Evolutionary conservation across 2,888 invertebrate genomes (phyloP), one percentile per base, ranked within the genome.

Genomic region (Junonia oenone): DNA sequence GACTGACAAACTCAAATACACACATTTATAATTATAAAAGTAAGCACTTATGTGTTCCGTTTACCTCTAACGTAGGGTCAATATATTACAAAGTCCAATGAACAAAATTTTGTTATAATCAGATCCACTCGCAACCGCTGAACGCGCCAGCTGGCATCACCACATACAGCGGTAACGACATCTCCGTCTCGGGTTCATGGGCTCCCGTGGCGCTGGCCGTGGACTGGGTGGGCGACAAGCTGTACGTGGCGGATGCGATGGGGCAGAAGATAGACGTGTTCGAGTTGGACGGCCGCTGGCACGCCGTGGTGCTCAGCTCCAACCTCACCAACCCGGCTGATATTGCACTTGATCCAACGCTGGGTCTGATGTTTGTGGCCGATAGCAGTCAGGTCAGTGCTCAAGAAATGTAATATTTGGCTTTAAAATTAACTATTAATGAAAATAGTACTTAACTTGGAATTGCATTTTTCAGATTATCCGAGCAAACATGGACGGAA

Each of bases 201-300:
- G 92, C 96, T 0, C 98, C 98, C 0, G 95, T 96, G 0, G 95
- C 97, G 0, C 79, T 99, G 48, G 98, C 99, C 6, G 95, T 99
- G 13, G 99, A 99, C 87, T 99, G 99, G 98, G 94, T 99, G 40
- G 98, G 98, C 0, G 96, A 98, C 78, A 99, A 98, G 78, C 91
- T 99, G 6, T 99, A 99, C 83, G 96, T 98, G 15, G 97, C 97
- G 0, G 99, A 99, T 80, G 93, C 95, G 15, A 92, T 97, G 17
- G 98, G 98, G 0, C 97, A 98, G 78, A 97, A 89, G 75, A 95
- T 99, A 55, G 98, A 98, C 76, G 95, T 99, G 0, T 97, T 98
- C 75, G 97, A 98, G 78, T 87, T 98, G 65, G 95, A 94, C 67
- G 97, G 96, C 0, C 92, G 94, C 52, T 94, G 94, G 90, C 97